phyloP scores from a whole-genome alignment of 2,888 invertebrate species.

The Torymus texanus region DNA sequence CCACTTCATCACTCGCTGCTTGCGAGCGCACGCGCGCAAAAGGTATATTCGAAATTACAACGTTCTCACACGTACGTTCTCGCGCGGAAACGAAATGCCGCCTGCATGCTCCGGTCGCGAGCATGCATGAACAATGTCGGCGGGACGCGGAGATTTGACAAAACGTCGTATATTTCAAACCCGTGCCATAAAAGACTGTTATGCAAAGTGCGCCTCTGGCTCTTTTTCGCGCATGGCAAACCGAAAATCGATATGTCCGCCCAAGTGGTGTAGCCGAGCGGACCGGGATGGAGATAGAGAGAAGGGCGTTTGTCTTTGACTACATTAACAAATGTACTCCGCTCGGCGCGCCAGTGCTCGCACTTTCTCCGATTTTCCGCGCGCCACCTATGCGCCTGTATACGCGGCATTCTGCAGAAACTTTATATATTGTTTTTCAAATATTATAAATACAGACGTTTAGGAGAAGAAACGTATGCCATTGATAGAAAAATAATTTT shows the following conservation, averaged over 20 bases:
- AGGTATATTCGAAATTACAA: background rate
- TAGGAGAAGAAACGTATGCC: no score
- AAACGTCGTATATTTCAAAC: constrained; percentile 6
- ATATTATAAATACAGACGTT: no score
- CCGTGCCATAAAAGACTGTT: background rate
- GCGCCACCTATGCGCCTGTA: background rate
- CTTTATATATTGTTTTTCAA: no score
- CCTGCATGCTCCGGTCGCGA: background rate
- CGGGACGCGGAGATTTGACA: background rate
- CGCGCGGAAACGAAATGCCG: background rate
- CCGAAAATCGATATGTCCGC: constrained; percentile 44
- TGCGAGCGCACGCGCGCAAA: background rate
- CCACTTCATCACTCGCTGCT: background rate
- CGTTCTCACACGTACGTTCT: background rate
- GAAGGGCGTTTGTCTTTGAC: constrained; percentile 37
- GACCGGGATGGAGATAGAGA: background rate
- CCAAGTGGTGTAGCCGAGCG: background rate
- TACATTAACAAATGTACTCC: constrained; percentile 15
- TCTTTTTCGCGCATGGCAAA: constrained; percentile 13
- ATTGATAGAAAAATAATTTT: no score
- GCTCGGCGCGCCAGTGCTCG: background rate
- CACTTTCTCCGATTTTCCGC: constrained; percentile 38
- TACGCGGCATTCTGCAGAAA: no score
- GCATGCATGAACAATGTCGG: background rate
- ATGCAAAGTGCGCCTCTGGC: constrained; percentile 1